These are phyloP conservation scores for Acleris emargana DNA, from an alignment of 2,888 invertebrate genomes.

Conservation along the genomic window DNA sequence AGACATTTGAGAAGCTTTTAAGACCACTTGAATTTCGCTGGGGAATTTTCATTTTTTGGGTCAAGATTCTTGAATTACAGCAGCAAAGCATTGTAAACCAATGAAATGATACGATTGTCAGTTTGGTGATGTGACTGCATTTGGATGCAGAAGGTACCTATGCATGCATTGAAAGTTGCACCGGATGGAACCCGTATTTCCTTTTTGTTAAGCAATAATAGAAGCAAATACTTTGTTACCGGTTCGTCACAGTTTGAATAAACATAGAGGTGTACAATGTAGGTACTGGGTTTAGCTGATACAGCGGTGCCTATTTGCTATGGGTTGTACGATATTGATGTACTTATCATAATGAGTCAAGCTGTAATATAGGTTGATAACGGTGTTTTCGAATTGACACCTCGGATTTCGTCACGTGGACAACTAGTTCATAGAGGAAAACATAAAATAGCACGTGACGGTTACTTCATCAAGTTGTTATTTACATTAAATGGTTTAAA, in stretches of 20 bases:
- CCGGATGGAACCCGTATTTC: conserved; percentile 27
- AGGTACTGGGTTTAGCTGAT: conserved; percentile 1
- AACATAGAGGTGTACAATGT: conserved; percentile 17
- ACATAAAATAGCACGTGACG: too few relatives aligned
- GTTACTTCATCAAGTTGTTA: too few relatives aligned
- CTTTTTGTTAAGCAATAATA: conserved; percentile 27
- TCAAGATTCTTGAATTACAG: conserved; percentile 25
- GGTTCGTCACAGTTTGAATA: conserved; percentile 26
- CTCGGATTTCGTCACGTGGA: conserved; percentile 1
- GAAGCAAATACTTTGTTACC: conserved; percentile 20
- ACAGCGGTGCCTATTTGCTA: conserved; percentile 9
- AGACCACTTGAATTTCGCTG: conserved; percentile 28
- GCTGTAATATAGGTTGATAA: conserved; percentile 5
- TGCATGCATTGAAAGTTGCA: conserved; percentile 20
- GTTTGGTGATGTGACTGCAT: conserved; percentile 8
- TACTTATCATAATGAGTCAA: conserved; percentile 28
- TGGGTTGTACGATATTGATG: background rate
- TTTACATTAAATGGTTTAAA: too few relatives aligned
- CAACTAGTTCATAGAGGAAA: background rate
- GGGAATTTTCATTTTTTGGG: conserved; percentile 22
- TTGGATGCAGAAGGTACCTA: background rate
- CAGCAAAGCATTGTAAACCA: conserved; percentile 14
- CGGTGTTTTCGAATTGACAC: conserved; percentile 18
- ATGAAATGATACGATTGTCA: conserved; percentile 10
- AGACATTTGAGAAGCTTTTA: conserved; percentile 33